Evolutionary conservation across 2,888 invertebrate genomes (phyloP), one percentile per base, ranked within the genome.

Genomic region (Cataglyphis livida): DNA sequence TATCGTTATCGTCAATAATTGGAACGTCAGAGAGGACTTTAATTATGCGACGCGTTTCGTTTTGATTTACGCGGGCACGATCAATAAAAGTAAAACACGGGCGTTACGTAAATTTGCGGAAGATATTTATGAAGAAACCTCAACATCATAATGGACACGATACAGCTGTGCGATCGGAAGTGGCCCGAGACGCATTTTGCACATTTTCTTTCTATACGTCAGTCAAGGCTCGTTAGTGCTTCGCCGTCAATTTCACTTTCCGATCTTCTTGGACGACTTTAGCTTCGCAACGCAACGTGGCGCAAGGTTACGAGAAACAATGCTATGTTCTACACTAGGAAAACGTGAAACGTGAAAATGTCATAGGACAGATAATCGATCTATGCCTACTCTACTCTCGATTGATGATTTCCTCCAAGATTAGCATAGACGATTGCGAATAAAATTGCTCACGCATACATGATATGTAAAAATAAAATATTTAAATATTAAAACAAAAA

Each of bases 41-140:
- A 70, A 70, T 44, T 41, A 6, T 28, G 38, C 54, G 38, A n/a
- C 21, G 32, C n/a, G 18, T 32, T n/a, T 21, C 18, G 18, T 38
- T 35, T 64, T 38, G 12, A 54, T 76, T 66, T 21, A n/a, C 25
- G 41, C 18, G 21, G 21, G n/a, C 41, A 15, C 21, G 9, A 41
- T 10, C 57, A 44, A 28, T n/a, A 57, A 57, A 68, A 5, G 1
- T 32, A 44, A 41, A 41, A 70, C 18, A 6, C 18, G 44, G 10
- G 10, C 35, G 41, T 76, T 57, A 59, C 41, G 32, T 59, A 66
- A 66, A 41, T 44, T 82, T 57, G 59, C 21, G 15, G 59, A 41
- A 9, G 66, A 57, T 64, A 83, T 70, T 83, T 83, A 61, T 71
- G 57, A 71, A 71, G 71, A 10, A 65, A 84, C 64, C 73, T 83